Conservation (phyloP, 2,113 vertebrate species). For the Trichomycterus rosablanca region DNA sequence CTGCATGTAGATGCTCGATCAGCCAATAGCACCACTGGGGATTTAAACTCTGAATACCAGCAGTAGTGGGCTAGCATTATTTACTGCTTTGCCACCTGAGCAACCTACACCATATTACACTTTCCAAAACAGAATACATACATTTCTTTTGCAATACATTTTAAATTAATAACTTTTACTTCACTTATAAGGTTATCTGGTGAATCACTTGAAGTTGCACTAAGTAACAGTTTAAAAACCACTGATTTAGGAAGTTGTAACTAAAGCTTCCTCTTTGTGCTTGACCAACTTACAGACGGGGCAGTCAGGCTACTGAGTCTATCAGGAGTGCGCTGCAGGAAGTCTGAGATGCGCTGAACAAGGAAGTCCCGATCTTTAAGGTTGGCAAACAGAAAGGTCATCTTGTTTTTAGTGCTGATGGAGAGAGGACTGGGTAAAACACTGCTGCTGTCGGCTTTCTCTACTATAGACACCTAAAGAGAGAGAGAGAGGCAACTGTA, state of each 20-base stretch:
- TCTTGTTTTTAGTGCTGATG: constrained; percentile 96
- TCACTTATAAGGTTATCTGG: background rate
- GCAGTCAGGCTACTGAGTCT: constrained; percentile 56
- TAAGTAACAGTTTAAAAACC: no score
- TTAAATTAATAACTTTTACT: no score
- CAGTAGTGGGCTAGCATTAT: no score
- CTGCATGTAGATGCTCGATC: no score
- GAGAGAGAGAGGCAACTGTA: constrained; percentile 2
- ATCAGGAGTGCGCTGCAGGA: constrained; percentile 87
- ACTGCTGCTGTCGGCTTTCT: constrained; percentile 93
- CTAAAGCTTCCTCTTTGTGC: background rate
- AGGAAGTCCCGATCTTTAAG: constrained; percentile 93
- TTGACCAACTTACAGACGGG: constrained; percentile 47
- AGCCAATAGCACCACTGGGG: no score
- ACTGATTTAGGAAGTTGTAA: no score
- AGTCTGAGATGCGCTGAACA: constrained; percentile 94
- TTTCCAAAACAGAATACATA: no score
- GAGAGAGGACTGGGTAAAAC: constrained; percentile 92
- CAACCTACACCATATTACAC: no score
- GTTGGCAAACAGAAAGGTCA: constrained; percentile 97
- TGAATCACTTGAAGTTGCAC: no score
- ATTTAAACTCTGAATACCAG: no score
- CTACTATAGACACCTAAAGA: constrained; percentile 87
- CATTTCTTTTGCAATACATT: no score
- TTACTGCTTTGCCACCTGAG: no score